Base-by-base conservation (phyloP, 2,113 vertebrate species). In the Carlito syrichta region DNA sequence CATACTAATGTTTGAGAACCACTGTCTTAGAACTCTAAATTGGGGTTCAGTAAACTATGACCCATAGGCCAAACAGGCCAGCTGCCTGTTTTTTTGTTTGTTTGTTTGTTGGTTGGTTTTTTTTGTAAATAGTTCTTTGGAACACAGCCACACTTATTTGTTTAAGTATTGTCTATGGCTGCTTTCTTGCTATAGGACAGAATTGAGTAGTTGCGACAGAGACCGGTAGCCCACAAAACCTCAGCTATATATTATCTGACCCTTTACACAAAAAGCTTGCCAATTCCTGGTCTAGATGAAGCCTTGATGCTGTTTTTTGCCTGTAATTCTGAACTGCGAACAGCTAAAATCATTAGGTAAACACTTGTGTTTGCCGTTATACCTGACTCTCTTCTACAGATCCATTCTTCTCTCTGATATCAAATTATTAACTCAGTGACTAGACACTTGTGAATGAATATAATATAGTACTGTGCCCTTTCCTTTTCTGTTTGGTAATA, bases 371-470 rank as follows among this genome's bases (percentile, higher is more conserved):
- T 88, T 84, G 30, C 58, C n/a, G 90, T 96, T 94, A 84, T 1
- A 91, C 52, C 16, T 62, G 30, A 73, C 77, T 40, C 4, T 89
- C 73, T 97, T 91, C 94, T 91, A 52, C 11, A 86, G 86, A 89
- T 50, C 22, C 6, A 16, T 76, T 96, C 50, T 35, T 85, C 14
- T 92, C 20, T 95, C 48, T 94, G 43, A 74, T 96, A 73, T 43
- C 73, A 89, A 94, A 73, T 81, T 94, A 60, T 88, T 93, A 88
- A 86, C 8, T 95, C 27, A 58, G 27, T 93, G 45, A 93, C 60
- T 88, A 86, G 68, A 95, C 58, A 89, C 66, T 92, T 96, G n/a
- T 90, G 50, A 93, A 82, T 95, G 62, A 95, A 89, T 94, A 63
- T 90, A 93, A 84, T 86, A 89, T 40, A 89, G 43, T 78, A 81